Conservation (phyloP, 2,888 invertebrate species). For the Philereme vetulata region DNA sequence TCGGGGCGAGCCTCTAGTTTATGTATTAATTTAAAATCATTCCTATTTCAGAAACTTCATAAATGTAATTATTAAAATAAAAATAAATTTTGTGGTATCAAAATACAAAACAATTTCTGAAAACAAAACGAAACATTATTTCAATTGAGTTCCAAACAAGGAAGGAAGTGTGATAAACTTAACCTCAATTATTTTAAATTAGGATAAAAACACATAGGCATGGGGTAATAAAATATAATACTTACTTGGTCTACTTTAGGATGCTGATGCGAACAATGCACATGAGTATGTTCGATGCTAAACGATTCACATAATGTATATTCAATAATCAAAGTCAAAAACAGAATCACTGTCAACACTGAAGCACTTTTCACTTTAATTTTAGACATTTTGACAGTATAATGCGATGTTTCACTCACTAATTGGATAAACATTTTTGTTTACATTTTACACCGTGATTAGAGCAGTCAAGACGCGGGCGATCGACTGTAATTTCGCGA, state of each 20-base stretch:
- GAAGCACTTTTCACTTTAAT: conserved; percentile 45
- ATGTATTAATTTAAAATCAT: too few relatives aligned
- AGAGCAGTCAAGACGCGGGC: conserved; percentile 36
- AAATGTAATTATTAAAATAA: too few relatives aligned
- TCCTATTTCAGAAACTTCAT: too few relatives aligned
- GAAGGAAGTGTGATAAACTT: background rate
- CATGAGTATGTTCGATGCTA: conserved; percentile 45
- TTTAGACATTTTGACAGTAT: conserved; percentile 48
- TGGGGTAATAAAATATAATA: conserved; percentile 37
- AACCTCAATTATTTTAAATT: conserved; percentile 23
- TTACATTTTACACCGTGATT: conserved; percentile 63
- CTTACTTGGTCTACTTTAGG: conserved; percentile 88
- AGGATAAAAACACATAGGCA: conserved; percentile 12
- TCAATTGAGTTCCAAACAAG: background rate
- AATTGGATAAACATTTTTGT: conserved; percentile 54
- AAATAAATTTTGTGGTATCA: too few relatives aligned
- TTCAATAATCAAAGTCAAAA: conserved; percentile 47
- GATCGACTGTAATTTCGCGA: conserved; percentile 39
- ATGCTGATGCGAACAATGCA: conserved; percentile 86
- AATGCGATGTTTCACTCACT: conserved; percentile 49
- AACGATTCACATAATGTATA: conserved; percentile 50
- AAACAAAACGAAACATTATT: too few relatives aligned
- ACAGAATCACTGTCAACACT: conserved; percentile 51
- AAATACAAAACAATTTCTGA: too few relatives aligned
- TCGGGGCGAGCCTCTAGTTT: too few relatives aligned